A percentile compares a stretch with the other conserved stretches of the same genome.
Conservation (phyloP, 2,113 vertebrate species). For the Emberiza fucata region DNA sequence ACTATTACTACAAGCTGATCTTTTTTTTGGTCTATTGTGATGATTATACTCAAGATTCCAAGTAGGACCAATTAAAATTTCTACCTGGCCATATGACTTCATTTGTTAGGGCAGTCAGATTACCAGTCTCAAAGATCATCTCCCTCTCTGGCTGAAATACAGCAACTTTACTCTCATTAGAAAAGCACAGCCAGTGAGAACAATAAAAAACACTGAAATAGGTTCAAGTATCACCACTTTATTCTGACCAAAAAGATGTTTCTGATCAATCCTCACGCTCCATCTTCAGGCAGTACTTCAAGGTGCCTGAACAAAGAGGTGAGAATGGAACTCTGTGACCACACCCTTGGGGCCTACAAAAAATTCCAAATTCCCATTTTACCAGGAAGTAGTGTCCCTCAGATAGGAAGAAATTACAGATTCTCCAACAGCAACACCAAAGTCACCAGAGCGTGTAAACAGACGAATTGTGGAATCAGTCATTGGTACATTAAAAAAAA, state of each 20-base stretch:
- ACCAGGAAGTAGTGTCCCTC: not conserved
- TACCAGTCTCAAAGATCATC: not conserved
- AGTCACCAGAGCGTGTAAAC: accelerated
- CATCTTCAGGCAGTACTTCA: not conserved
- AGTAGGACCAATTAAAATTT: not conserved
- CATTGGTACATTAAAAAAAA: accelerated
- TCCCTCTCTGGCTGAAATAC: not conserved
- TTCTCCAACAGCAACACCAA: not conserved
- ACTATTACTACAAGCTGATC: not conserved
- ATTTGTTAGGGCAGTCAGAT: not conserved
- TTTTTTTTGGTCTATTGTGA: not conserved
- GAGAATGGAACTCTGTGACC: not conserved
- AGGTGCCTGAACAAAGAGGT: not conserved
- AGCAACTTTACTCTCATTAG: not conserved
- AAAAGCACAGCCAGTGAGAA: not conserved
- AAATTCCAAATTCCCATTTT: not conserved
- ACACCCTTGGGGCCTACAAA: not conserved
- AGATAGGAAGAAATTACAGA: not conserved
- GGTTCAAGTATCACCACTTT: not conserved
- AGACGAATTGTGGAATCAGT: not conserved
- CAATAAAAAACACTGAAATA: not conserved
- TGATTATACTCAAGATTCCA: not conserved
- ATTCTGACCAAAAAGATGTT: not conserved
- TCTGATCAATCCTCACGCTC: not conserved
- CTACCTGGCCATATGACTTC: not conserved